These are phyloP conservation scores for Slavum lentiscoides DNA, from an alignment of 2,888 invertebrate genomes.

Conservation along the genomic window DNA sequence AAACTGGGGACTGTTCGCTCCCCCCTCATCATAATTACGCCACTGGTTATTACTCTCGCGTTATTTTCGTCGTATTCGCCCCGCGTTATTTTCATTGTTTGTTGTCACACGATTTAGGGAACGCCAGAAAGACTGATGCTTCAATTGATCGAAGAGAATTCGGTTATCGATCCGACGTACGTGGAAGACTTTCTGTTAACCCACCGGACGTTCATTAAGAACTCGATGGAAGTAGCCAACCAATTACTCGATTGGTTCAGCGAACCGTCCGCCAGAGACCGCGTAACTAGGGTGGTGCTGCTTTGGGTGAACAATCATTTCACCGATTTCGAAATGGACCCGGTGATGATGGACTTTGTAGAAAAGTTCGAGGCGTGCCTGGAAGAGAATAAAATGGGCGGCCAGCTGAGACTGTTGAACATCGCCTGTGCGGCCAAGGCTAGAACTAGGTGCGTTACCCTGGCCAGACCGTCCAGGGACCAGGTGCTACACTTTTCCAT, in stretches of 20 bases:
- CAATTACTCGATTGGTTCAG: conserved; percentile 78
- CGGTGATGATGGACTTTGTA: conserved; percentile 93
- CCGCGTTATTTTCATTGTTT: not conserved
- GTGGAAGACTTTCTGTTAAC: conserved; percentile 98
- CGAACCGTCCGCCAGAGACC: conserved; percentile 64
- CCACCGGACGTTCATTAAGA: conserved; percentile 91
- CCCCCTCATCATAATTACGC: too few species aligned
- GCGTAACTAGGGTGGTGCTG: conserved; percentile 92
- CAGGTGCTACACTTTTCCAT: conserved; percentile 92
- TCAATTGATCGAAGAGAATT: conserved; percentile 87
- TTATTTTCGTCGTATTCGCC: too few species aligned
- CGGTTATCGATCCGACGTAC: conserved; percentile 93
- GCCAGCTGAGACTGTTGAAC: conserved; percentile 75
- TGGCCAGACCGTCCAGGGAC: conserved; percentile 89
- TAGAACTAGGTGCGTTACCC: conserved; percentile 83
- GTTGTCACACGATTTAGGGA: conserved; percentile 40
- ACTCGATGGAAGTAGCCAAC: conserved; percentile 82
- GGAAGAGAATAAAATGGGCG: conserved; percentile 83
- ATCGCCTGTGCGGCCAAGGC: conserved; percentile 98
- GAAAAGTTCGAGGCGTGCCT: conserved; percentile 87
- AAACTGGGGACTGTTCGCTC: too few species aligned
- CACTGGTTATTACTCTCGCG: too few species aligned
- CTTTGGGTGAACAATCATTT: conserved; percentile 99
- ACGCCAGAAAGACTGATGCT: conserved; percentile 54
- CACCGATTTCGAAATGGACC: conserved; percentile 94